These are phyloP conservation scores for Pseudobourletiella spinata DNA, from an alignment of 1,140 invertebrate genomes.

Conservation along the genomic window DNA sequence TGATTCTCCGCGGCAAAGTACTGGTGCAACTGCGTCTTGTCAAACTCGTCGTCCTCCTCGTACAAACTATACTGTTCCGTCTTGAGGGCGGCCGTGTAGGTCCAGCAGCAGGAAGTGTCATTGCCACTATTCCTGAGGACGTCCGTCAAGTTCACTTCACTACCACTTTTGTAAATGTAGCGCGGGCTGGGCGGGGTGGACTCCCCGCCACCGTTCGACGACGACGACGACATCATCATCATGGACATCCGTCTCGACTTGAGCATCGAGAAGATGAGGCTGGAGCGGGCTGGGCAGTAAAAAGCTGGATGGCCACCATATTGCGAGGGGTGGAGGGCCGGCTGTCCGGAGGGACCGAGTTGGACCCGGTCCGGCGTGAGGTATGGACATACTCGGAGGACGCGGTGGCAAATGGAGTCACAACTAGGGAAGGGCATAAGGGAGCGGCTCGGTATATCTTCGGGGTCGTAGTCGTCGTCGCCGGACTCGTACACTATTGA, in stretches of 20 bases:
- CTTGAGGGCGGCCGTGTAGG: slow-evolving; percentile 11
- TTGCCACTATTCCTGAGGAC: slow-evolving; percentile 5
- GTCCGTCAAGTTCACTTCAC: slow-evolving; percentile 14
- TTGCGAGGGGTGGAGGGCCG: slow-evolving; percentile 22
- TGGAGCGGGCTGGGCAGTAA: slow-evolving; percentile 28
- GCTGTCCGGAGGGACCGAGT: background rate
- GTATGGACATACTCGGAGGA: slow-evolving; percentile 33
- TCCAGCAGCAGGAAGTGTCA: slow-evolving; percentile 28
- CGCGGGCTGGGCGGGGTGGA: background rate
- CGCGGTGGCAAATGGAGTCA: slow-evolving; percentile 30
- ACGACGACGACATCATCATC: too few relatives aligned
- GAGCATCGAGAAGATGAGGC: background rate
- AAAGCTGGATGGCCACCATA: slow-evolving; percentile 36
- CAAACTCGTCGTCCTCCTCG: background rate
- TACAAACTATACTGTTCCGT: background rate
- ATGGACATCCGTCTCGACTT: background rate
- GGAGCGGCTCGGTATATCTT: background rate
- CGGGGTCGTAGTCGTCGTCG: slow-evolving; percentile 9
- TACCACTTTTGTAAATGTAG: background rate
- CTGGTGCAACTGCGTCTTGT: background rate
- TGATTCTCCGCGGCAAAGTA: background rate
- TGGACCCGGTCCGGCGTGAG: slow-evolving; percentile 32
- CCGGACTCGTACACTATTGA: slow-evolving; percentile 2
- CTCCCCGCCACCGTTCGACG: background rate
- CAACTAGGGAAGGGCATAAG: slow-evolving; percentile 32